These are phyloP conservation scores for Pseudopodoces humilis DNA, from an alignment of 2,113 vertebrate species.

Conservation along the genomic window DNA sequence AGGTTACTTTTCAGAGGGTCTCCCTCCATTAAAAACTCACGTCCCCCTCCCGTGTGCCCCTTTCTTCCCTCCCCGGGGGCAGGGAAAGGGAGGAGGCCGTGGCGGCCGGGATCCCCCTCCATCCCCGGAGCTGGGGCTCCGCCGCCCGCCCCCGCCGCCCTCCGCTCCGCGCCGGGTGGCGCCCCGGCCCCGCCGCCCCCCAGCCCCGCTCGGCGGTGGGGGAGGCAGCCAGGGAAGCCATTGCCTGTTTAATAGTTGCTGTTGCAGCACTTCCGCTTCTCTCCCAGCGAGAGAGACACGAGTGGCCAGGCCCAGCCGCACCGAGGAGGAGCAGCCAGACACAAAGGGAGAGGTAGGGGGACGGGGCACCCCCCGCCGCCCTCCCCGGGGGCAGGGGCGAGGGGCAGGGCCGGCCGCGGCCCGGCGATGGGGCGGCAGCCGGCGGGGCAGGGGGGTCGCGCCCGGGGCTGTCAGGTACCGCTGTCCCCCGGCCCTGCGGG, in stretches of 20 bases:
- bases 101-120: not conserved
- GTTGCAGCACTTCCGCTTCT: not conserved
- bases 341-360: not conserved
- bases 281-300: not conserved
- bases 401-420: not conserved
- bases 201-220: not conserved
- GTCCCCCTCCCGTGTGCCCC: not conserved
- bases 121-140: not conserved
- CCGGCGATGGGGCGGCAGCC: too few relatives aligned
- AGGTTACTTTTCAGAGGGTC: constrained; percentile 8
- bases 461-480: not conserved
- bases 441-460: not conserved
- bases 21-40: constrained; percentile 16
- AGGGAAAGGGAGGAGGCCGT: not conserved
- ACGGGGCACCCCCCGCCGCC: not conserved
- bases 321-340: not conserved
- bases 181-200: not conserved
- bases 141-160: not conserved
- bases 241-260: not conserved
- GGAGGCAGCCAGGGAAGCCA: not conserved
- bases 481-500: not conserved
- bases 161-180: not conserved
- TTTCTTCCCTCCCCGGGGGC: not conserved
- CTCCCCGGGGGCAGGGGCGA: not conserved
- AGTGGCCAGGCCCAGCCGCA: not conserved